Conservation (phyloP, 2,797 vertebrate species). For the Platyrinchus mystaceus region DNA sequence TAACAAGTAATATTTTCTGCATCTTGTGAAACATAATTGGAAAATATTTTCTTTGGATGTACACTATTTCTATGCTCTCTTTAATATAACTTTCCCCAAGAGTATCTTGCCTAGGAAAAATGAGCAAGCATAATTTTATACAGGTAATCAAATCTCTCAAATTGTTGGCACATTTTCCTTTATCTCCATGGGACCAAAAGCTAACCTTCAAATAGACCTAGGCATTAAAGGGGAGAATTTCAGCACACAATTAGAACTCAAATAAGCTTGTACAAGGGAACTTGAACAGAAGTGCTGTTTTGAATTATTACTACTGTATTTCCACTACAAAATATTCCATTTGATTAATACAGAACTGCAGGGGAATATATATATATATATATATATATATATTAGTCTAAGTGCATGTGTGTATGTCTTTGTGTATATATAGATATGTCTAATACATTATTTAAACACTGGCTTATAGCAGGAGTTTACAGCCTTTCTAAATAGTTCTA, state of each 20-base stretch:
- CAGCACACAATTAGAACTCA: constrained; percentile 83
- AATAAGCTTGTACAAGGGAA: constrained; percentile 78
- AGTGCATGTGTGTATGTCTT: neutral
- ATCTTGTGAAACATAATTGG: constrained; percentile 73
- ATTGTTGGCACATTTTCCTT: constrained; percentile 82
- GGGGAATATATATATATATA: neutral
- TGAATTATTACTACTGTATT: constrained; percentile 58
- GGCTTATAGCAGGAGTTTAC: neutral
- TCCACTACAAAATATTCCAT: constrained; percentile 65
- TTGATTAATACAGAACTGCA: neutral
- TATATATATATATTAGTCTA: neutral
- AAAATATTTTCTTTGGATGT: constrained; percentile 71
- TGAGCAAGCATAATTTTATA: constrained; percentile 77
- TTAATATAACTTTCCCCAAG: constrained; percentile 77
- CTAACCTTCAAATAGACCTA: constrained; percentile 80
- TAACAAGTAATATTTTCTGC: constrained; percentile 65
- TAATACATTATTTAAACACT: neutral
- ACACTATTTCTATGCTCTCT: constrained; percentile 63
- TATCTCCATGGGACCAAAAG: constrained; percentile 78
- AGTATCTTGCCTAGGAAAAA: constrained; percentile 73
- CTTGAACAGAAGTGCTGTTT: constrained; percentile 77
- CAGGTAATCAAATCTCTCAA: constrained; percentile 84
- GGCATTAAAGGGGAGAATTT: constrained; percentile 75
- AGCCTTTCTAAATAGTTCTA: neutral
- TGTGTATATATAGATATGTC: neutral